phyloP scores from a whole-genome alignment of 2,113 vertebrate species.

The Sebastes fasciatus region DNA sequence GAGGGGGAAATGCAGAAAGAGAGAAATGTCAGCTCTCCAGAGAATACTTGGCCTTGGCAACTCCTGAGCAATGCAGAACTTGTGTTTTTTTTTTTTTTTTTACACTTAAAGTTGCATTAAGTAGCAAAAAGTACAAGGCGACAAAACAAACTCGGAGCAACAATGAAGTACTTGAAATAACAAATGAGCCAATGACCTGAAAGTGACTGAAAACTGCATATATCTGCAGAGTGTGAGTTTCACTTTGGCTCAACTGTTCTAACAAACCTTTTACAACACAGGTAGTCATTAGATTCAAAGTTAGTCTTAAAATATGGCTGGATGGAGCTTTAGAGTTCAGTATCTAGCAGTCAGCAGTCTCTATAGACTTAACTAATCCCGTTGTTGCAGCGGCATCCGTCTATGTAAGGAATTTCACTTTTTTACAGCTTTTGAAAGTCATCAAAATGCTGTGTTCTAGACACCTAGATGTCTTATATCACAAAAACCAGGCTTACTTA shows the following conservation, averaged over 20 bases:
- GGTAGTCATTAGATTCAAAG: slow-evolving; percentile 1
- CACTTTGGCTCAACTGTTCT: not conserved
- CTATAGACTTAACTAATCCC: not conserved
- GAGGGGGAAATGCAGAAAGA: slow-evolving; percentile 42
- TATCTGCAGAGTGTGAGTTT: slow-evolving; percentile 20
- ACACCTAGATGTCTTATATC: not conserved
- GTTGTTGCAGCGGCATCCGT: not conserved
- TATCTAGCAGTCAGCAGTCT: not conserved
- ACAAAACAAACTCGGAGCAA: slow-evolving; percentile 3
- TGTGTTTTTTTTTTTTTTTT: slow-evolving; percentile 16
- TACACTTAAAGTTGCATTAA: slow-evolving; percentile 45
- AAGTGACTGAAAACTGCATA: slow-evolving; percentile 32
- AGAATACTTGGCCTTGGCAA: slow-evolving; percentile 49
- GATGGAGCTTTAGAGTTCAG: not conserved
- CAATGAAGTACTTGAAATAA: slow-evolving; percentile 27
- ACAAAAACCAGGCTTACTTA: not conserved
- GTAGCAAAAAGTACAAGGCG: slow-evolving; percentile 31
- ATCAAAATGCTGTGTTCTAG: not conserved
- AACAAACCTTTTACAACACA: slow-evolving; percentile 17
- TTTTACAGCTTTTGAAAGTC: not conserved
- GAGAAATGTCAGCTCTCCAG: slow-evolving; percentile 59
- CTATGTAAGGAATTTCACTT: no score
- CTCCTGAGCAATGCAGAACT: slow-evolving; percentile 43
- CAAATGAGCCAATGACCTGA: slow-evolving; percentile 23
- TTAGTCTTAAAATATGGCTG: not conserved